A percentile compares a stretch with the other conserved stretches of the same genome.
These are phyloP conservation scores for Smutsia temminckii DNA, from an alignment of 2,797 vertebrate genomes.

Conservation along the genomic window DNA sequence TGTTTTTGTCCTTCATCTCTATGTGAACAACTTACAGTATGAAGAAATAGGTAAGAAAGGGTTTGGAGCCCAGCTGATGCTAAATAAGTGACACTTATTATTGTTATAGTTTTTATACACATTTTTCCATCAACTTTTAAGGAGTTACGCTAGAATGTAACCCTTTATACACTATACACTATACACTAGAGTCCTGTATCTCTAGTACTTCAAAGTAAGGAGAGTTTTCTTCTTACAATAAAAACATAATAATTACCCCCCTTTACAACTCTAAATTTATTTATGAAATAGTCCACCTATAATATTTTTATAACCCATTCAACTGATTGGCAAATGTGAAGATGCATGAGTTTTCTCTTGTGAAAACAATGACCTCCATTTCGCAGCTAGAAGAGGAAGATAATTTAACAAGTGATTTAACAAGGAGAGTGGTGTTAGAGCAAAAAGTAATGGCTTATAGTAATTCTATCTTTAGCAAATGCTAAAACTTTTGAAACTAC, in stretches of 20 bases:
- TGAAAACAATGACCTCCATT: background rate
- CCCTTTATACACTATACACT: background rate
- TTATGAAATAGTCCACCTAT: background rate
- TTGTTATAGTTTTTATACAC: background rate
- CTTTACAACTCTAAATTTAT: background rate
- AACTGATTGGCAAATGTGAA: background rate
- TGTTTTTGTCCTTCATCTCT: background rate
- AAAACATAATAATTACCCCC: background rate
- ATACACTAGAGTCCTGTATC: background rate
- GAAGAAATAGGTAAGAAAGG: background rate
- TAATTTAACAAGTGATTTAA: background rate
- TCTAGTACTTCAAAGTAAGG: background rate
- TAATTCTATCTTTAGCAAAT: background rate
- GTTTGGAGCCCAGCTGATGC: background rate
- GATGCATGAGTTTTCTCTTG: background rate
- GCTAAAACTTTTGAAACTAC: background rate
- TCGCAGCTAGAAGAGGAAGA: background rate
- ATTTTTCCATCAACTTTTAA: background rate
- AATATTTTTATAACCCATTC: background rate
- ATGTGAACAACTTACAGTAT: background rate
- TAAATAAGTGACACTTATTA: background rate
- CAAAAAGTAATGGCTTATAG: background rate
- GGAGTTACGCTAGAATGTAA: too few relatives aligned
- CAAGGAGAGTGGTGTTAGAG: background rate
- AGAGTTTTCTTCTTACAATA: background rate